Conservation (phyloP, 2,797 vertebrate species). For the Holocentrus rufus region DNA sequence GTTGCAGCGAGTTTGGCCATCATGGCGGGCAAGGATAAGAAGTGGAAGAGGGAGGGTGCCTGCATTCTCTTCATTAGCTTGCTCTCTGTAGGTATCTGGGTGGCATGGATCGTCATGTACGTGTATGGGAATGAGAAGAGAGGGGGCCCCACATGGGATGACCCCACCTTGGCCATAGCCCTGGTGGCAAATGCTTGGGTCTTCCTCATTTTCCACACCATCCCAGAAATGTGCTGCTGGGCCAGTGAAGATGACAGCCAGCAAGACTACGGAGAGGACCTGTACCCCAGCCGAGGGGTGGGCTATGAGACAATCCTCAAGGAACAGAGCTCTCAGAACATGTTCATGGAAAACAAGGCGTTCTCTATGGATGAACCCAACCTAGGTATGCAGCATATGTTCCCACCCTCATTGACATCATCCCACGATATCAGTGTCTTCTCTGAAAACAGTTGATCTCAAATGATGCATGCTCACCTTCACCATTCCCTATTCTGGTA, state of each 20-base stretch:
- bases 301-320: constrained; percentile 96
- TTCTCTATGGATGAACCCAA: constrained; percentile 95
- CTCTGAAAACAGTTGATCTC: background rate
- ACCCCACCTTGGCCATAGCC: constrained; percentile 92
- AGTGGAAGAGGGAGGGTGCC: constrained; percentile 83
- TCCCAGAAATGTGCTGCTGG: constrained; percentile 88
- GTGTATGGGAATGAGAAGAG: constrained; percentile 84
- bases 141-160: constrained; percentile 82
- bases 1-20: constrained; percentile 77
- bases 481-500: background rate
- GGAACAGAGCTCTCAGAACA: constrained; percentile 88
- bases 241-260: constrained; percentile 71
- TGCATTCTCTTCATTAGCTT: constrained; percentile 82
- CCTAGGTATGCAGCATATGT: constrained; percentile 79
- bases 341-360: constrained; percentile 96
- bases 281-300: constrained; percentile 84
- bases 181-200: constrained; percentile 88
- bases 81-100: constrained; percentile 89
- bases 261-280: constrained; percentile 77
- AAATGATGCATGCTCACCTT: background rate
- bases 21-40: constrained; percentile 82
- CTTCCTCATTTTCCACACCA: constrained; percentile 86
- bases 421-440: background rate
- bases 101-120: constrained; percentile 93
- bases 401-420: background rate